A percentile compares a stretch with the other conserved stretches of the same genome.
Conservation (phyloP, 1,140 invertebrate species). For the Radopholus similis region DNA sequence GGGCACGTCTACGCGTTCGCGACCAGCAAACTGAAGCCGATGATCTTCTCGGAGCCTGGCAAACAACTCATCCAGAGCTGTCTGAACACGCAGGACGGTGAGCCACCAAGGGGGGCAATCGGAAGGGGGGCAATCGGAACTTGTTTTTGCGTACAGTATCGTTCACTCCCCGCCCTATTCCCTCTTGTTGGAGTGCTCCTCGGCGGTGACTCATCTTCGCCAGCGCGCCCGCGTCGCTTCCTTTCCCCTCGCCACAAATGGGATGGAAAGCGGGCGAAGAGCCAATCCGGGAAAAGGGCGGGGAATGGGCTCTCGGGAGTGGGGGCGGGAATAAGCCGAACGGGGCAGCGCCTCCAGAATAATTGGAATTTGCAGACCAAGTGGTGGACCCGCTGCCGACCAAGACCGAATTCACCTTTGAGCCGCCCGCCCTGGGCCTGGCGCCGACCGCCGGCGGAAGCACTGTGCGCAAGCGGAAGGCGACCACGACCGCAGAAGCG, state of each 20-base stretch:
- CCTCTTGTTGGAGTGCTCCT: neutral
- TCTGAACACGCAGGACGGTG: slow-evolving; percentile 84
- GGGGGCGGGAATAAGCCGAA: neutral
- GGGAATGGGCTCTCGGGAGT: neutral
- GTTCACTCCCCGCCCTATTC: neutral
- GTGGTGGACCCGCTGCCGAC: slow-evolving; percentile 21
- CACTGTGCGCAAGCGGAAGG: slow-evolving; percentile 27
- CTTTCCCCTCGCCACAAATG: no score
- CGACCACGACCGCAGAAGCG: slow-evolving; percentile 1
- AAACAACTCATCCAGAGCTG: slow-evolving; percentile 98
- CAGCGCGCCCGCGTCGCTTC: no score
- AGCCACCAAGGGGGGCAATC: slow-evolving; percentile 24
- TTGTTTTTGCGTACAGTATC: neutral
- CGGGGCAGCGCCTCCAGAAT: neutral
- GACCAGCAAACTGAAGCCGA: slow-evolving; percentile 94
- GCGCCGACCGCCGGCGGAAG: neutral
- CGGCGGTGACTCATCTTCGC: neutral
- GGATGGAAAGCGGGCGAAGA: neutral
- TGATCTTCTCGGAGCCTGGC: slow-evolving; percentile 97
- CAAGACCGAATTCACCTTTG: slow-evolving; percentile 55
- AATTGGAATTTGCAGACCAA: neutral
- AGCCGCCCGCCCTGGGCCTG: slow-evolving; percentile 29
- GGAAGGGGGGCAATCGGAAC: neutral
- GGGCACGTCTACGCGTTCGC: slow-evolving; percentile 99
- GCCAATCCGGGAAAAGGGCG: slow-evolving; percentile 3